Evolutionary conservation across 2,888 invertebrate species (phyloP), one percentile per base, ranked within the genome.

Genomic region (Cinara cedri): DNA sequence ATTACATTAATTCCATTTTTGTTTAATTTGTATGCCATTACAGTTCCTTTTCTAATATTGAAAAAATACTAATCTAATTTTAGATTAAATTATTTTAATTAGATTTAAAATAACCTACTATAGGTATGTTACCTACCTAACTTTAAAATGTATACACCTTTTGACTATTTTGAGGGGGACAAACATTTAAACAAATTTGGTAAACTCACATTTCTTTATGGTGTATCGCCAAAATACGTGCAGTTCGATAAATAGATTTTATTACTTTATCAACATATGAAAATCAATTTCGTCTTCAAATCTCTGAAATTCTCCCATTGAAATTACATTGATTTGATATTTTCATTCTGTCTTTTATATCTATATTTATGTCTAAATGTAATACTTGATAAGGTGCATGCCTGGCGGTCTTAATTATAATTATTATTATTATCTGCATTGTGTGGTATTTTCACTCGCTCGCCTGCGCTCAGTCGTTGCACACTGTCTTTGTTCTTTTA

Each of bases 211-310:
- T 74, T 63, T 74, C 51, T 42, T 63, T 63, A 51, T 63, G 16
- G 13, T 21, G 42, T 42, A 16, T 13, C 4, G 21, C 42, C n/a
- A 74, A 63, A 51, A 63, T 42, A 63, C 51, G n/a, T 9, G 34
- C 42, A 13, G 51, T 63, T 42, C 1, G 11, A 16, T 2, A 0
- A 8, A 74, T 34, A n/a, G 74, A 63, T 51, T 63, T 54, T 11
- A 42, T 54, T 21, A 74, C 21, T 1, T 54, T n/a, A 21, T 34
- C 51, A 21, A 74, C n/a, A 11, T n/a, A n/a, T 54, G 21, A 21
- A 13, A 54, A 42, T 74, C 42, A 1, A 74, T 54, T 74, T 74
- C 51, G n/a, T 42, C 16, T 21, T 74, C 74, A 19, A 74, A 74
- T n/a, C 14, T 34, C 2, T 42, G 19, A 14, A 63, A 42, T 21